Conservation (phyloP, 1,140 invertebrate species). For the Calliphora vicina region DNA sequence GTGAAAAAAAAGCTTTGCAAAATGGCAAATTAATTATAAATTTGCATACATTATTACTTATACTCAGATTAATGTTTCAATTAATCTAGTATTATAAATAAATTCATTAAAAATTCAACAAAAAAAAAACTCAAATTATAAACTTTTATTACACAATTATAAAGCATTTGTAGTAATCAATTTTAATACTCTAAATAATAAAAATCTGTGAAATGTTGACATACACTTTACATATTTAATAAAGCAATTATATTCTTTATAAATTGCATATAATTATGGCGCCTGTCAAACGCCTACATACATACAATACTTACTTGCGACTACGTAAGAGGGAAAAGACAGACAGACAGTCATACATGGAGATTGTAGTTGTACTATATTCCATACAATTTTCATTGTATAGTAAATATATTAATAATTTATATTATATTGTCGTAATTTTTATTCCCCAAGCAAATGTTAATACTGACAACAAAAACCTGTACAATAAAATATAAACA, state of each 20-base stretch:
- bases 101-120: too few species aligned
- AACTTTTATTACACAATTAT: neutral
- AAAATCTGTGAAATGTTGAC: neutral
- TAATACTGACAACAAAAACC: too few species aligned
- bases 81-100: neutral
- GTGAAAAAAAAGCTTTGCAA: too few species aligned
- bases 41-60: neutral
- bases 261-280: conserved; percentile 12
- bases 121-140: neutral
- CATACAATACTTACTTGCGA: neutral
- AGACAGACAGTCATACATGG: neutral
- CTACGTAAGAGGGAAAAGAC: too few species aligned
- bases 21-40: too few species aligned
- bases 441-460: too few species aligned
- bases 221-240: neutral
- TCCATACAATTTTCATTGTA: neutral
- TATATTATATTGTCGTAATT: too few species aligned
- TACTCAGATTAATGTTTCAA: neutral
- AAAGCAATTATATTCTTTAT: conserved; percentile 11
- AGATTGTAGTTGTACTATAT: neutral
- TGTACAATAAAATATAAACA: too few species aligned
- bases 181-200: conserved; percentile 14
- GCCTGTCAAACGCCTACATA: conserved; percentile 3
- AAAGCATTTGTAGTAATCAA: neutral
- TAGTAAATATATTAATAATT: neutral